These are phyloP conservation scores for Eupeodes luniger DNA, from an alignment of 2,888 invertebrate genomes.

Conservation along the genomic window DNA sequence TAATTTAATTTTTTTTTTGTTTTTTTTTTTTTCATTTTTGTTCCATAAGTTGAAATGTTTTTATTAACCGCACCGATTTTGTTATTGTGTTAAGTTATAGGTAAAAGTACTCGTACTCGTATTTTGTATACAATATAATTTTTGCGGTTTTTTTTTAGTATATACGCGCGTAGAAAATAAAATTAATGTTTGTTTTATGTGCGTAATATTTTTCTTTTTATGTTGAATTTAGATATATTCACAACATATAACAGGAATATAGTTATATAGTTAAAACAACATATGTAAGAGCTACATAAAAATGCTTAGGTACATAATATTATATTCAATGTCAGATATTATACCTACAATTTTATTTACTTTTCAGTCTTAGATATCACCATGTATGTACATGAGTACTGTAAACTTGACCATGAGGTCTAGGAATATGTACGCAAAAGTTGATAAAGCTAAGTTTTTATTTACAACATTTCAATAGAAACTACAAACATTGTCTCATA, in stretches of 20 bases:
- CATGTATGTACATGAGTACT: background rate
- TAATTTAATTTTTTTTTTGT: background rate
- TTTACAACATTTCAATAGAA: constrained; percentile 1
- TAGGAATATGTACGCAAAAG: constrained; percentile 9
- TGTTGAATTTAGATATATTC: background rate
- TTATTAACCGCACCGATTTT: constrained; percentile 9
- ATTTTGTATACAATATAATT: background rate
- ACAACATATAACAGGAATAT: background rate
- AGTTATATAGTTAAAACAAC: background rate
- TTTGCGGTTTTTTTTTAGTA: constrained; percentile 18
- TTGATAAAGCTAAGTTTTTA: constrained; percentile 39
- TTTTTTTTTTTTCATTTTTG: background rate
- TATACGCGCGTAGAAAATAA: background rate
- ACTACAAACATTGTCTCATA: constrained; percentile 19
- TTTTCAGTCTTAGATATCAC: constrained; percentile 56
- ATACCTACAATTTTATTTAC: constrained; percentile 26
- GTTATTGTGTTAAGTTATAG: constrained; percentile 2
- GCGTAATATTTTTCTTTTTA: background rate
- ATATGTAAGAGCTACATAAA: background rate
- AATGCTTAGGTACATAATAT: background rate
- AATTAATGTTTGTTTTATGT: constrained; percentile 1
- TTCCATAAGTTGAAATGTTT: constrained; percentile 16
- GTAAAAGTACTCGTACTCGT: background rate
- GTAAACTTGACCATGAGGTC: constrained; percentile 67
- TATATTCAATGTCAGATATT: constrained; percentile 16